Evolutionary conservation across 2,113 vertebrate species (phyloP).

Genomic region (Salvelinus sp.): DNA sequence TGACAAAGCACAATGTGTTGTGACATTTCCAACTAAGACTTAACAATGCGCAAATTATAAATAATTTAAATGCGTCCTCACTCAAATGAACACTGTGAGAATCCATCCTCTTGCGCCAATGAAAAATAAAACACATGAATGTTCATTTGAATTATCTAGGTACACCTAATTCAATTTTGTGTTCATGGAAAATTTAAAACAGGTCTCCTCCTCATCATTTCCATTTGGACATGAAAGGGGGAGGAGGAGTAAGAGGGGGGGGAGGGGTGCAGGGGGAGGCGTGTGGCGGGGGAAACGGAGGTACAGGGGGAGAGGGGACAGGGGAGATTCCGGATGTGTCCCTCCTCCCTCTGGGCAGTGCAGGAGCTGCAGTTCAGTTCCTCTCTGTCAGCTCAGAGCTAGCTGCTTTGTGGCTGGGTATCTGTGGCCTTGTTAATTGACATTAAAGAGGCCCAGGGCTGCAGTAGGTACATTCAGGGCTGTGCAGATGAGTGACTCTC

Average conservation of each 20-base stretch:
- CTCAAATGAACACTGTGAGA: constrained; percentile 13
- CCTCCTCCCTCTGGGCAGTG: constrained; percentile 36
- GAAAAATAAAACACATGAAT: constrained; percentile 7
- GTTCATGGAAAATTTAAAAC: constrained; percentile 20
- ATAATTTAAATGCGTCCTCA: constrained; percentile 14
- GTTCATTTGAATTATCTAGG: constrained; percentile 7
- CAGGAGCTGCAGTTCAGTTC: constrained; percentile 53
- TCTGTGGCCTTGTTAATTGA: constrained; percentile 73
- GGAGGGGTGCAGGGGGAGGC: background rate
- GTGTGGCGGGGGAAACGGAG: background rate
- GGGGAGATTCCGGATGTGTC: constrained; percentile 35
- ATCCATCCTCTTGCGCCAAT: constrained; percentile 8
- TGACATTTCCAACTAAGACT: constrained; percentile 1
- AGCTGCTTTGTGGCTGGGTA: constrained; percentile 49
- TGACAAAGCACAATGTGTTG: constrained; percentile 9
- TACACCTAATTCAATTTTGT: constrained; percentile 25
- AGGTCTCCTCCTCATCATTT: background rate
- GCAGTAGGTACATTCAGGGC: constrained; percentile 16
- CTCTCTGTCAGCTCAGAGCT: constrained; percentile 54
- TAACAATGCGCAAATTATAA: constrained; percentile 17
- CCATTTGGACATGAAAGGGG: background rate
- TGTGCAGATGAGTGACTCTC: constrained; percentile 35
- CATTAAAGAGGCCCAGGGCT: constrained; percentile 69
- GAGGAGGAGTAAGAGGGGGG: background rate
- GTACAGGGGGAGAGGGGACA: background rate